Evolutionary conservation across 2,797 vertebrate species (phyloP), one percentile per base, ranked within the genome.

Genomic region (Malurus splendens): DNA sequence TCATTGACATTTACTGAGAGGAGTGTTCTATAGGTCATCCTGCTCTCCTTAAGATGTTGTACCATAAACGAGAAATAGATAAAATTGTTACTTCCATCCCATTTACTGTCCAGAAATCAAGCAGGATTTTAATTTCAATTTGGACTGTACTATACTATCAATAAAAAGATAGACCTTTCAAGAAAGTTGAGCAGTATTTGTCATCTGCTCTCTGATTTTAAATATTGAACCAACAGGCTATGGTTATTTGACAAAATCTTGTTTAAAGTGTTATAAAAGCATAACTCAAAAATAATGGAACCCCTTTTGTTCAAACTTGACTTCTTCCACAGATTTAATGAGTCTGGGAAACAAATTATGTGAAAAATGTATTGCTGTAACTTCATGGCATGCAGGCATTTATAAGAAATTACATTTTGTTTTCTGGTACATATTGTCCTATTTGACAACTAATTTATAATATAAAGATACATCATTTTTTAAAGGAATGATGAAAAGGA

Each of bases 381-480:
- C 41, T 95, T 95, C 86, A 77, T 61, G 64, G 64, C 45, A 78
- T 75, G 38, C 27, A 91, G 38, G n/a, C 55, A 90, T 82, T 91
- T 91, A 42, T 81, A 82, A 82, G 68, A 95, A 91, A 90, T 87
- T 93, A 48, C 72, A 52, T 57, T 82, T 36, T 65, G 23, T 82
- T 91, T 94, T 87, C 88, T 89, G 33, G 48, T 92, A 80, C 41
- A 45, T 62, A 56, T 41, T 74, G 67, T 85, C 47, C 68, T 75
- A 89, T 75, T 90, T 92, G 91, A 92, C 88, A 90, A 87, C 66
- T 82, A 80, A 87, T 90, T 94, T 91, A 42, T 91, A 90, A 72
- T 45, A 74, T 52, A 72, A 89, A 90, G 68, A 93, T 81, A 30
- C 28, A 89, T 75, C 39, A 75, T 3, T 80, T 90, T 89, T 92